These are phyloP conservation scores for Gonatopus flavifemur DNA, from an alignment of 1,140 invertebrate species.

Conservation along the genomic window DNA sequence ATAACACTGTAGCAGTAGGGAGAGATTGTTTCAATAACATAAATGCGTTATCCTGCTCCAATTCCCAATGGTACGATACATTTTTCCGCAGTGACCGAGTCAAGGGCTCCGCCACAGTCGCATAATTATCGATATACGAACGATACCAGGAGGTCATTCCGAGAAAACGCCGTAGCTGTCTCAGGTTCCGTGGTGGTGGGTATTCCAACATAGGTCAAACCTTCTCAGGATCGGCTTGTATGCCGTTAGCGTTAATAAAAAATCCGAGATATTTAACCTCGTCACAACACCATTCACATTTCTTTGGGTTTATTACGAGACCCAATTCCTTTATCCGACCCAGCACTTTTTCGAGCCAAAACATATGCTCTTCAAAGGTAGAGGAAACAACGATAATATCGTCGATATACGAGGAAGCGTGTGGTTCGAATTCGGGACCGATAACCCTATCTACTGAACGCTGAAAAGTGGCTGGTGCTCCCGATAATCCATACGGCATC, in stretches of 20 bases:
- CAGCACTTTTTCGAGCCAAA: background rate
- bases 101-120: slow-evolving; percentile 30
- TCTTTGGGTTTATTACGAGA: slow-evolving; percentile 1
- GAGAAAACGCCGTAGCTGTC: slow-evolving; percentile 22
- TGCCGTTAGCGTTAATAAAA: slow-evolving; percentile 1
- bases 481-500: background rate
- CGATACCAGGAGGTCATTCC: slow-evolving; percentile 41
- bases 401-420: slow-evolving; percentile 34
- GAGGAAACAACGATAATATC: slow-evolving; percentile 30
- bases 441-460: slow-evolving; percentile 14
- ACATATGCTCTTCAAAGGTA: slow-evolving; percentile 29
- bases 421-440: slow-evolving; percentile 27
- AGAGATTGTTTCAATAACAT: too few relatives aligned
- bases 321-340: background rate
- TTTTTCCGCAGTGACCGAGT: slow-evolving; percentile 3
- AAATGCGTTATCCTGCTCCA: slow-evolving; percentile 3
- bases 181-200: slow-evolving; percentile 23
- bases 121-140: slow-evolving; percentile 43
- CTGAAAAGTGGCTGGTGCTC: slow-evolving; percentile 2
- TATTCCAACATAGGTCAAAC: background rate
- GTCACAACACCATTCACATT: slow-evolving; percentile 6
- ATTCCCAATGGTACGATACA: background rate
- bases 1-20: background rate
- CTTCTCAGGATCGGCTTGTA: slow-evolving; percentile 8
- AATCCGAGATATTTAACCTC: slow-evolving; percentile 9